Evolutionary conservation across 2,888 invertebrate species (phyloP), one percentile per base, ranked within the genome.

Genomic region (Prosapia bicincta): DNA sequence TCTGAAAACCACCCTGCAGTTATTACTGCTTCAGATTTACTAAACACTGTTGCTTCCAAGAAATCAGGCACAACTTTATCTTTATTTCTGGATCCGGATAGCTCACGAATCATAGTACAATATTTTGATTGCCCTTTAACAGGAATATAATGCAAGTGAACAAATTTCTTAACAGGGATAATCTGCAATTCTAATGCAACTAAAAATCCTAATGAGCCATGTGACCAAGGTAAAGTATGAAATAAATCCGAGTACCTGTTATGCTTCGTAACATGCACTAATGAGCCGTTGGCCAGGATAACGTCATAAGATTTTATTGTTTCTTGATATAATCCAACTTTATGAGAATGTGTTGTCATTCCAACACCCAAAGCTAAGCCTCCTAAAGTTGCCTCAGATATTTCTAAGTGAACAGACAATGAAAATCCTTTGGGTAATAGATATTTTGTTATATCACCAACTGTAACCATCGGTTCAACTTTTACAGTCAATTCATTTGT

Each of bases 321-420:
- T 83, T 92, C 92, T 82, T 91, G 91, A 84, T 90, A 92, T 26
- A 92, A 86, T 23, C 91, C 91, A 0, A 89, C 89, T 83, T 90
- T 90, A 84, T 92, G 91, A 0, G 91, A 91, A 83, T 91, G 90
- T 0, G 91, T 91, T 0, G 91, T 91, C 91, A 92, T 92, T n/a
- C 91, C 91, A 0, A 89, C 89, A 15, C 90, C 91, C 82, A 92
- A 86, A 0, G 91, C 91, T 25, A 91, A 84, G 66, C 91, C 91
- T 80, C 91, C 92, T 24, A 91, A 84, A 5, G 91, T 91, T 25
- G 91, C 91, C 83, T 92, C 92, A 0, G 87, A 89, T 71, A 92
- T 87, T 83, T 92, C 92, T 69, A 91, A 86, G 30, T 90, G 91
- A 1, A 91, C 90, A 0, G 90, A 91, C 69, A 92, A 82, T 0